phyloP scores from a whole-genome alignment of 35 echinoderm and acorn worm genomes.

The Ophiothrix spiculata region DNA sequence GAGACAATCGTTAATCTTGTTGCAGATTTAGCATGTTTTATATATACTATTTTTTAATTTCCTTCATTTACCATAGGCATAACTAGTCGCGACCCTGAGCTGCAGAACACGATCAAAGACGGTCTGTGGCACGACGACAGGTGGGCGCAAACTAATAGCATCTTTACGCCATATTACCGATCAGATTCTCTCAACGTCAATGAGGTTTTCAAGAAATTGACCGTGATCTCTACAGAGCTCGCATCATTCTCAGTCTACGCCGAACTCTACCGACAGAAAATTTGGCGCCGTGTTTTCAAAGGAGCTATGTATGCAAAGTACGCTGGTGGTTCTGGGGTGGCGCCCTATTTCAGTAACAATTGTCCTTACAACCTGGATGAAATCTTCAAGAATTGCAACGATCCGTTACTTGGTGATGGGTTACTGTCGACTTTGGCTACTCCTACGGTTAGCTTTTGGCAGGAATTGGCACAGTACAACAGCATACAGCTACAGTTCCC shows the following conservation, averaged over 20 bases:
- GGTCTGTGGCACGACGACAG: conserved; percentile 6
- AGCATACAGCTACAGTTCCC: not conserved
- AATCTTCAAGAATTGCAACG: not conserved
- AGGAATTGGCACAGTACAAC: not conserved
- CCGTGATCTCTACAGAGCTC: not conserved
- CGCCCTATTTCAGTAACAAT: too few species aligned
- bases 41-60: too few species aligned
- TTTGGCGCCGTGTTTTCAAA: conserved; percentile 13
- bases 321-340: too few species aligned
- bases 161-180: conserved; percentile 6
- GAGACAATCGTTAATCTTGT: too few species aligned
- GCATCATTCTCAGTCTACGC: not conserved
- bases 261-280: not conserved
- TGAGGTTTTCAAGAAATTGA: not conserved
- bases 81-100: not conserved
- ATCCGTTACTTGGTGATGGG: not conserved
- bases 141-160: not conserved
- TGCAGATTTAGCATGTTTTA: too few species aligned
- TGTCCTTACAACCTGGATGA: not conserved
- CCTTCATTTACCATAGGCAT: not conserved
- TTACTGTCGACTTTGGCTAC: not conserved
- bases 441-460: not conserved
- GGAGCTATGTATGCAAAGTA: not conserved
- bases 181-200: not conserved
- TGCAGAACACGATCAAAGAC: not conserved